Conservation (phyloP, 2,888 invertebrate species). For the Nineta flava region DNA sequence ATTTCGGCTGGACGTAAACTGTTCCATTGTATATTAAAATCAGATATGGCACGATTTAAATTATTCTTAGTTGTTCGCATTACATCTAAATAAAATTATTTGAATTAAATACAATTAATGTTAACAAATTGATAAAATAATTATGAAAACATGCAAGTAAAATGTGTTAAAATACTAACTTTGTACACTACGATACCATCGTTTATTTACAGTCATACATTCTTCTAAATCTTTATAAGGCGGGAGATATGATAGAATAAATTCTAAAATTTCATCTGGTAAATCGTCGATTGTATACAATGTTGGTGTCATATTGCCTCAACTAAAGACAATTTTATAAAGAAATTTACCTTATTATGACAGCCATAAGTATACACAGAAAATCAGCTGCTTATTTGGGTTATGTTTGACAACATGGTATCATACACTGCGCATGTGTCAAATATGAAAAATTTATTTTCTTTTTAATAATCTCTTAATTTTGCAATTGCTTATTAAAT, state of each 20-base stretch:
- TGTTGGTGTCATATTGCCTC: neutral
- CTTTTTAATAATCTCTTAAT: neutral
- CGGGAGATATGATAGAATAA: constrained; percentile 73
- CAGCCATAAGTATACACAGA: neutral
- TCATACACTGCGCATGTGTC: neutral
- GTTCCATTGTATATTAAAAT: constrained; percentile 64
- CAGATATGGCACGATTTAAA: constrained; percentile 58
- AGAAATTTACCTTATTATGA: neutral
- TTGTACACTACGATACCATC: constrained; percentile 71
- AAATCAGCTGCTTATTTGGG: constrained; percentile 2
- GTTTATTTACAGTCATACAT: constrained; percentile 71
- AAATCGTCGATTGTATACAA: constrained; percentile 44
- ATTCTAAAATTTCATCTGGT: constrained; percentile 88
- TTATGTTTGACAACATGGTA: neutral
- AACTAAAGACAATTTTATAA: neutral
- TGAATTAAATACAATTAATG: neutral
- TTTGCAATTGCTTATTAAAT: neutral
- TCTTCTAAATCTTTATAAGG: constrained; percentile 82
- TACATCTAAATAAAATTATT: constrained; percentile 42
- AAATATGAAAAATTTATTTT: neutral
- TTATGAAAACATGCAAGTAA: neutral
- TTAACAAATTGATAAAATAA: neutral
- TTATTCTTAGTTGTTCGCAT: constrained; percentile 55
- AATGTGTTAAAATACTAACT: constrained; percentile 43
- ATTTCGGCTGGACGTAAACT: constrained; percentile 39